Conservation (phyloP, 2,888 invertebrate genomes). For the Cotesia congregata region DNA sequence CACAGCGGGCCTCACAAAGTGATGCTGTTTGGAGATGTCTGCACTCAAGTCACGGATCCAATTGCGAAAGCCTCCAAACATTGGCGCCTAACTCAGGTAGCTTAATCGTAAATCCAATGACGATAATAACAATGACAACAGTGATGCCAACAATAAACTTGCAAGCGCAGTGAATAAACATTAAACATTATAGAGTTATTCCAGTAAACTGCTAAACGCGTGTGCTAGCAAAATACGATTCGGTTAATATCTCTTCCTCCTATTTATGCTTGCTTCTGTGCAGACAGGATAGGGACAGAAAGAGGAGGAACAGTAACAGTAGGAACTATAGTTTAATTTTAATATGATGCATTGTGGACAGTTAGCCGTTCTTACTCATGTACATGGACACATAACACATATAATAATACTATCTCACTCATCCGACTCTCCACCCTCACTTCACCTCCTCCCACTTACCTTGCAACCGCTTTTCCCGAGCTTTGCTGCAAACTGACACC, state of each 20-base stretch:
- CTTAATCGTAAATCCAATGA: not conserved
- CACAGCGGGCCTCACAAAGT: constrained; percentile 92
- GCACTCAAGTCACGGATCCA: constrained; percentile 96
- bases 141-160: constrained; percentile 3
- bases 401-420: not conserved
- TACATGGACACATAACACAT: not conserved
- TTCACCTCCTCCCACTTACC: not conserved
- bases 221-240: not conserved
- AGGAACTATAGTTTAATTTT: not conserved
- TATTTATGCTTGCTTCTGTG: not conserved
- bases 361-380: not conserved
- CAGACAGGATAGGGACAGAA: not conserved
- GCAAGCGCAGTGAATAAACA: not conserved
- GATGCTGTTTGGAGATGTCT: constrained; percentile 96
- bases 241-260: not conserved
- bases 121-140: not conserved
- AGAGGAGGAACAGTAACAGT: too few relatives aligned
- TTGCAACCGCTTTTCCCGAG: not conserved
- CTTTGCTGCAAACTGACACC: constrained; percentile 21
- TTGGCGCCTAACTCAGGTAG: constrained; percentile 95
- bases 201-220: not conserved
- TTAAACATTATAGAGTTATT: not conserved
- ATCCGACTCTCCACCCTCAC: not conserved
- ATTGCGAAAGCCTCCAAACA: constrained; percentile 97
- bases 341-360: constrained; percentile 13